Evolutionary conservation across 2,113 vertebrate genomes (phyloP).

Genomic region (Leuciscus idus): DNA sequence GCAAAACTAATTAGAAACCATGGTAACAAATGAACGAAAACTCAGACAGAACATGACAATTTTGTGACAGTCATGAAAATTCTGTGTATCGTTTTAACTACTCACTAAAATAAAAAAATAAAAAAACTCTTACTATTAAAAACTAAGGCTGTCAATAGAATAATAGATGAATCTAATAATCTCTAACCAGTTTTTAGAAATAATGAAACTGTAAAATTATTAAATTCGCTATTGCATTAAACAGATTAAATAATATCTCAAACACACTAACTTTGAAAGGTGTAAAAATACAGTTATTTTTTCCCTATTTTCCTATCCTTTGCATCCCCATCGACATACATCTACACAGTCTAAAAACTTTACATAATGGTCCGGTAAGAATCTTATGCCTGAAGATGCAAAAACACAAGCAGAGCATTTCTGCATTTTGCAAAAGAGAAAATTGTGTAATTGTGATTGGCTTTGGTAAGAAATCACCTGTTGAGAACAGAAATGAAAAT

Average conservation of each 20-base stretch:
- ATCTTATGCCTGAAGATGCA: neutral
- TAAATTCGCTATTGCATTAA: no score
- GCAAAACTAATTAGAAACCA: no score
- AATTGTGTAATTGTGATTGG: neutral
- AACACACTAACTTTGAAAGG: neutral
- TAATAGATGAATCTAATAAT: no score
- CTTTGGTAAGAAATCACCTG: neutral
- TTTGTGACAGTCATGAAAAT: no score
- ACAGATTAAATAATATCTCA: neutral
- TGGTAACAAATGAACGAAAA: no score
- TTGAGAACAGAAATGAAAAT: neutral
- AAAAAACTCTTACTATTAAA: no score
- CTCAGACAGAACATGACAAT: no score
- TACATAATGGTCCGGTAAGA: neutral
- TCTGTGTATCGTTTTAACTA: no score
- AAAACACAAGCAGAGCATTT: slow-evolving; percentile 1
- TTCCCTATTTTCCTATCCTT: neutral
- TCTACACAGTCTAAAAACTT: neutral
- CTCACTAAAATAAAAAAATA: no score
- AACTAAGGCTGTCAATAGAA: no score
- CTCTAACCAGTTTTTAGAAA: no score
- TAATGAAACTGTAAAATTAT: no score
- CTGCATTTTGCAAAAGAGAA: neutral
- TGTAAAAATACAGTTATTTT: neutral
- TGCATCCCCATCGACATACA: neutral